Evolutionary conservation across 1,140 invertebrate genomes (phyloP), one percentile per base, ranked within the genome.

Genomic region (Bombus superbus): DNA sequence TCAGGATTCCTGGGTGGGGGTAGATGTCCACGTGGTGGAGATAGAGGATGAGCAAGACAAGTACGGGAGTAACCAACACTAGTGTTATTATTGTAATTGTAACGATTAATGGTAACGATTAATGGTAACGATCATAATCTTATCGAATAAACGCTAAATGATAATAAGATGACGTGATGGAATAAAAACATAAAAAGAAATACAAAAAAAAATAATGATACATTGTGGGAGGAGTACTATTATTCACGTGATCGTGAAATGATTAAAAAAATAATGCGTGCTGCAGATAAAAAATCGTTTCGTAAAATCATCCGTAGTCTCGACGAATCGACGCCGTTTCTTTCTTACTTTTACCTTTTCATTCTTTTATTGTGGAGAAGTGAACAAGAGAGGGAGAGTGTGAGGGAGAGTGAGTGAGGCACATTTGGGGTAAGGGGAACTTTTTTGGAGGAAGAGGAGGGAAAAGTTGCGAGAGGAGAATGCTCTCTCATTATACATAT

Each of bases 81-180:
- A 94, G 93, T 92, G 93, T 95, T 95, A 94, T 94, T 79, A 94
- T 94, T 94, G 94, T 94, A 94, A 94, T 94, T 94, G n/a, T n/a
- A n/a, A n/a, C n/a, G n/a, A n/a, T n/a, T n/a, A n/a, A n/a, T n/a
- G n/a, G 91, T 94, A 94, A 94, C 94, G 92, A 95, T 94, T 94
- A 94, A 94, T 94, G 92, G 92, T 95, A 94, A 94, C 92, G 91
- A 94, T 94, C 93, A 94, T 94, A 94, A 94, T 93, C 86, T 84
- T 89, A 93, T 91, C 91, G 93, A 91, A 18, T 92, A 93, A 84
- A 94, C 88, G 90, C 91, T 92, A 93, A 93, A 90, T 84, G 72
- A 92, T 86, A 88, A 90, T 81, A 91, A 92, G 66, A 25, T 8
- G 32, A 79, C 76, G 76, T 72, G 18, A 53, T 44, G 53, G 25